A percentile compares a stretch with the other conserved stretches of the same genome.
Conservation (phyloP, 2,888 invertebrate genomes). For the Chymomyza fuscimana region DNA sequence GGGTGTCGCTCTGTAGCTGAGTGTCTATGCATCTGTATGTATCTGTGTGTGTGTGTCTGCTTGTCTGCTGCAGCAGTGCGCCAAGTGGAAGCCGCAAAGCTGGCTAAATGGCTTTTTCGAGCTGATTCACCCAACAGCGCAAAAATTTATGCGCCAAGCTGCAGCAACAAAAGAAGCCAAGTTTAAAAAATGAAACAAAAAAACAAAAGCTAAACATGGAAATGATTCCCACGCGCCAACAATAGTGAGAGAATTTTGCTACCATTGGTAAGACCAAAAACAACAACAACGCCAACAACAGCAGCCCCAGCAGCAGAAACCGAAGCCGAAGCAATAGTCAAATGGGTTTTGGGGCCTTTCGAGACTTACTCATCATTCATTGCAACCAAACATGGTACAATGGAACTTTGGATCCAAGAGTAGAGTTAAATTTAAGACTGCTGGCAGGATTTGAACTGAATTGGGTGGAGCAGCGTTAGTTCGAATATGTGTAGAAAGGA, state of each 20-base stretch:
- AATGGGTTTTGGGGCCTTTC: constrained; percentile 31
- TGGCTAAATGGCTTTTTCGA: not conserved
- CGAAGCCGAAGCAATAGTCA: constrained; percentile 30
- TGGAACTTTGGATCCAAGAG: not conserved
- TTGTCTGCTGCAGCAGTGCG: constrained; percentile 38
- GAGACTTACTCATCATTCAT: not conserved
- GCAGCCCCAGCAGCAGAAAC: not conserved
- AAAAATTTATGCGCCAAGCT: constrained; percentile 38
- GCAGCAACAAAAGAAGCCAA: constrained; percentile 16
- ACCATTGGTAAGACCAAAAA: constrained; percentile 49
- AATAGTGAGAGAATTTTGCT: constrained; percentile 64
- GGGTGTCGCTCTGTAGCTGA: not conserved
- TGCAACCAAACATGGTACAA: not conserved
- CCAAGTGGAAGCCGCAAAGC: constrained; percentile 24
- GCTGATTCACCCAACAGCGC: constrained; percentile 18
- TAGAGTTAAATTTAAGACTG: not conserved
- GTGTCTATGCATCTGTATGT: not conserved
- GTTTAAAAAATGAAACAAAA: constrained; percentile 8
- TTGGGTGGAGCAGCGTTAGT: no score
- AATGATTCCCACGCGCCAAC: constrained; percentile 67
- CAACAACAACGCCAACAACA: not conserved
- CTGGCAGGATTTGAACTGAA: no score
- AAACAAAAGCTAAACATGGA: constrained; percentile 54
- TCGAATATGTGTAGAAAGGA: no score
- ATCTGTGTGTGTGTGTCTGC: not conserved